Conservation (phyloP, 2,888 invertebrate species). For the Cryptophagus acutangulus region DNA sequence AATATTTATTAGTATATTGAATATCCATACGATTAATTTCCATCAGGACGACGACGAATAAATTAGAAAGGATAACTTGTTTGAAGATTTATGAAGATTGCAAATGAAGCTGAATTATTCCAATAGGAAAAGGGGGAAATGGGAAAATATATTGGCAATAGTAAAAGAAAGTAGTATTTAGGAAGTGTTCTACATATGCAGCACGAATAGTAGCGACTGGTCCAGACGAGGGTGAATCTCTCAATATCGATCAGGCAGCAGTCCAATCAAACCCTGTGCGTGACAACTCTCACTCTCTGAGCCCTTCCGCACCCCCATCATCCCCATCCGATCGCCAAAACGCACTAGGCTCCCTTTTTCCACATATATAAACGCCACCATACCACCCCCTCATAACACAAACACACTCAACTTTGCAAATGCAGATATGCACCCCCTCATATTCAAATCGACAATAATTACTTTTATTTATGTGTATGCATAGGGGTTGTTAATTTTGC, state of each 20-base stretch:
- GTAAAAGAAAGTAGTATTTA: slow-evolving; percentile 17
- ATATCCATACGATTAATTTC: not conserved
- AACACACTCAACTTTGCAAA: slow-evolving; percentile 30
- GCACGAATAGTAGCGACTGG: slow-evolving; percentile 42
- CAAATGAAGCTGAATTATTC: slow-evolving; percentile 23
- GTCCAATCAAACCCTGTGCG: slow-evolving; percentile 50
- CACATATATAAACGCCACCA: slow-evolving; percentile 17
- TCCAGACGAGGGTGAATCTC: slow-evolving; percentile 46
- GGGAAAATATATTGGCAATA: slow-evolving; percentile 25
- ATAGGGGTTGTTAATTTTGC: too few species aligned
- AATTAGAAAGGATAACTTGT: not conserved
- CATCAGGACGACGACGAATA: not conserved
- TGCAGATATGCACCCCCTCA: slow-evolving; percentile 15
- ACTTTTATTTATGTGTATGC: too few species aligned
- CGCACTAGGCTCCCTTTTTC: slow-evolving; percentile 11
- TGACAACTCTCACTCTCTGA: slow-evolving; percentile 48
- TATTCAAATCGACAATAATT: too few species aligned
- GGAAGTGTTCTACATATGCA: slow-evolving; percentile 37
- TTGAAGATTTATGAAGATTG: slow-evolving; percentile 2
- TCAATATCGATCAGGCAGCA: slow-evolving; percentile 48
- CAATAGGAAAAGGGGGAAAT: slow-evolving; percentile 15
- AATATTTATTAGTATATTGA: slow-evolving; percentile 6
- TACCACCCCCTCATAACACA: slow-evolving; percentile 27
- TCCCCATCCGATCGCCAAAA: slow-evolving; percentile 11
- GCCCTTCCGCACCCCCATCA: slow-evolving; percentile 34